Percentiles rank a stretch among this genome's conserved stretches.
phyloP scores from a whole-genome alignment of 2,797 vertebrate genomes.

The Hydrophis major region DNA sequence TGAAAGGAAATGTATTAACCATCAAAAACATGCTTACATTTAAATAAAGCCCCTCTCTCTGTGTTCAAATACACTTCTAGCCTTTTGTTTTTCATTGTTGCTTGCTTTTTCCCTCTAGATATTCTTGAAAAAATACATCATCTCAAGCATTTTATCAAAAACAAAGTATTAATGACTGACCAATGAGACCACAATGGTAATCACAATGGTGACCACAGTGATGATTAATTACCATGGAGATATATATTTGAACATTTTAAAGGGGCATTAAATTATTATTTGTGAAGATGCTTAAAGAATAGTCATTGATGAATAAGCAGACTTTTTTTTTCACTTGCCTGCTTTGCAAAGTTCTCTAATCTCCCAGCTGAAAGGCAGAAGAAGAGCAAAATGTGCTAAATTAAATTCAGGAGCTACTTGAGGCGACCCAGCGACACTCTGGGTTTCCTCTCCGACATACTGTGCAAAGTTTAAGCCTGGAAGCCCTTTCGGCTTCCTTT shows the following conservation, averaged over 20 bases:
- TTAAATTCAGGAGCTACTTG: constrained; percentile 6
- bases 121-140: constrained; percentile 50
- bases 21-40: neutral
- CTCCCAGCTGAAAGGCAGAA: constrained; percentile 3
- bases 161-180: constrained; percentile 31
- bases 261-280: constrained; percentile 24
- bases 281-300: constrained; percentile 36
- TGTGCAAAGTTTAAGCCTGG: too few relatives aligned
- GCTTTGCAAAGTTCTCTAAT: constrained; percentile 40
- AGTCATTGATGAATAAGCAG: constrained; percentile 16
- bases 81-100: constrained; percentile 43
- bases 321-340: constrained; percentile 2
- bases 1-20: neutral
- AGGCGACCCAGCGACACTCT: too few relatives aligned
- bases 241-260: neutral
- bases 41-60: neutral
- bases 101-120: constrained; percentile 56
- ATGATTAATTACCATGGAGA: neutral
- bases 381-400: constrained; percentile 26
- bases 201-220: constrained; percentile 54
- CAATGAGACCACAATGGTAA: constrained; percentile 26
- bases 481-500: too few relatives aligned
- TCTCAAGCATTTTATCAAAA: constrained; percentile 62
- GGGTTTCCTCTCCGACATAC: too few relatives aligned
- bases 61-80: neutral